Base-by-base conservation (phyloP, 2,888 invertebrate genomes). In the Xylota sylvarum region DNA sequence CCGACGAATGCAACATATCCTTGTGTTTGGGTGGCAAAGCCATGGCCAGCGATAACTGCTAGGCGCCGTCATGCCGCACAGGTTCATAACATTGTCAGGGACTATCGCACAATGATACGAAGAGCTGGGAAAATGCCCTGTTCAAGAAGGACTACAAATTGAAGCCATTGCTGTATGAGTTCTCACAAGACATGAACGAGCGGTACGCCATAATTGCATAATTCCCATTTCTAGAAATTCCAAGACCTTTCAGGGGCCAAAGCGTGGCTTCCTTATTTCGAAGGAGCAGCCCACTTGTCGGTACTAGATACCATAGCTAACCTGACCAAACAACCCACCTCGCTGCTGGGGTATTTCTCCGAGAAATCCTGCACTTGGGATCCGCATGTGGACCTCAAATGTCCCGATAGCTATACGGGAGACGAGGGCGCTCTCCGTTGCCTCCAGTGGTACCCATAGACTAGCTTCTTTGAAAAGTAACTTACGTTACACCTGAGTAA, bases 231-330 rank as follows among this genome's bases (percentile, higher is more conserved):
- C 67, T 91, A 92, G 0, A 89, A 65, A 12, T 93, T 97, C 87
- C 91, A 93, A 60, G 96, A 96, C 89, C 92, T 97, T 30, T 93
- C 93, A 91, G 96, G 96, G 9, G 95, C 95, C 88, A 94, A 95
- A 50, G 96, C 96, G 0, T 97, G 97, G 89, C 96, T 98, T 91
- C 96, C 98, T 1, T 94, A 94, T n/a, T 96, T 95, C 90, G 96
- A 96, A 88, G 96, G 97, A 5, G 93, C 95, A 6, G 95, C 96
- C 9, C 95, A 95, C 94, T 94, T 95, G 88, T 94, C 95, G 0
- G 94, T 94, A 0, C 92, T 92, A 84, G 93, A 91, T 90, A 93
- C 92, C 17, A 93, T 92, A 88, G 91, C 87, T 88, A 93, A 89
- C 90, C 92, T 89, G 62, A 93, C 88, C 91, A 92, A 83, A 46